Conservation (phyloP, 2,888 invertebrate species). For the Phanerotoma sp. region DNA sequence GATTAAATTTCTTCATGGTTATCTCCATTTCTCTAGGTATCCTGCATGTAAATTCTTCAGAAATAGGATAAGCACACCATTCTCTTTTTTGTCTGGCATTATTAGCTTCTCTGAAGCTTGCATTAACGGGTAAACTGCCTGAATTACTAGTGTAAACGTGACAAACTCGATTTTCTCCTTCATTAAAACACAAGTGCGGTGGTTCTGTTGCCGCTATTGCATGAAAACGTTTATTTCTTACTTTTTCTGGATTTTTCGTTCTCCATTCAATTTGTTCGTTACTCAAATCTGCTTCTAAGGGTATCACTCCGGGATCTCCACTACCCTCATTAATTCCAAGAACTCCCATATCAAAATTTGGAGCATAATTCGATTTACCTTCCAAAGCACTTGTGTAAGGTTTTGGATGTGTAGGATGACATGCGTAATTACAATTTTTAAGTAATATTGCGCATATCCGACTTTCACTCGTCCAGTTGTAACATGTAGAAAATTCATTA, state of each 20-base stretch:
- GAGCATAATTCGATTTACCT: too few species aligned
- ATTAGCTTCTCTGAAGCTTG: conserved; percentile 60
- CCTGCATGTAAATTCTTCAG: conserved; percentile 60
- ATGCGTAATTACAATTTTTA: conserved; percentile 72
- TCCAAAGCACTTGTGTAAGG: too few species aligned
- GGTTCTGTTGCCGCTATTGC: conserved; percentile 48
- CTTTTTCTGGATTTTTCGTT: conserved; percentile 22
- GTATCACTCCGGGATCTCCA: conserved; percentile 45
- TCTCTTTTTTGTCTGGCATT: conserved; percentile 57
- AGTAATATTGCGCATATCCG: conserved; percentile 67
- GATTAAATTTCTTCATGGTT: conserved; percentile 52
- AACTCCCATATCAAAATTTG: conserved; percentile 16
- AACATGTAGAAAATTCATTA: conserved; percentile 32
- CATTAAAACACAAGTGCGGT: conserved; percentile 65
- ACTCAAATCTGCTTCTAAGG: conserved; percentile 37
- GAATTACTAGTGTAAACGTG: conserved; percentile 66
- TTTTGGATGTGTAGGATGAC: conserved; percentile 49
- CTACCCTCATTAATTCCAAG: conserved; percentile 44
- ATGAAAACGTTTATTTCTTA: conserved; percentile 41
- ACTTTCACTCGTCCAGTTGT: conserved; percentile 54
- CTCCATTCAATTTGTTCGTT: conserved; percentile 29
- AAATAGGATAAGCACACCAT: conserved; percentile 71
- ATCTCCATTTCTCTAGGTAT: conserved; percentile 61
- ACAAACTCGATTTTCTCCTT: conserved; percentile 56
- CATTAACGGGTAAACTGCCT: conserved; percentile 59